These are phyloP conservation scores for Ischnura elegans DNA, from an alignment of 2,888 invertebrate species.

Conservation along the genomic window DNA sequence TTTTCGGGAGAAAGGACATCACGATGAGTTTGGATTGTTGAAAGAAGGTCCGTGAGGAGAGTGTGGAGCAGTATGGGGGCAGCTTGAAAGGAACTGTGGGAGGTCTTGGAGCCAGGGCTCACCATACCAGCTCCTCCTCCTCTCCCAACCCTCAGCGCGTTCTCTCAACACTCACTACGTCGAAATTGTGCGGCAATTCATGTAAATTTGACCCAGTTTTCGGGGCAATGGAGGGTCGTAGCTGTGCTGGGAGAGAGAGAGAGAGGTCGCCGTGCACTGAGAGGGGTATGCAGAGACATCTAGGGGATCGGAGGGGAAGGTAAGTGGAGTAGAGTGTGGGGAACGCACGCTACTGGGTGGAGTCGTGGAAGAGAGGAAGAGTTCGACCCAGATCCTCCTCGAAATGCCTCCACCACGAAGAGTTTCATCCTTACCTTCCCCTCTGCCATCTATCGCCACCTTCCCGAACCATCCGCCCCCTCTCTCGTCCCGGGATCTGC, in stretches of 20 bases:
- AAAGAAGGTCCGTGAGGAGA: neutral
- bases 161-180: neutral
- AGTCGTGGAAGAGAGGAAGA: neutral
- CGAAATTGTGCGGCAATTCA: conserved; percentile 38
- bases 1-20: conserved; percentile 17
- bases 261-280: neutral
- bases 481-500: neutral
- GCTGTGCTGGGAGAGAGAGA: neutral
- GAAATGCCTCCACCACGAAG: neutral
- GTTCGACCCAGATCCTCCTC: neutral
- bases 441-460: too few species aligned
- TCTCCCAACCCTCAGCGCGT: neutral
- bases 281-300: too few species aligned
- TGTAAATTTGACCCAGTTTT: conserved; percentile 34
- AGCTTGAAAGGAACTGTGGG: neutral
- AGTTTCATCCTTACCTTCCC: too few species aligned
- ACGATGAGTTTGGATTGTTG: conserved; percentile 12
- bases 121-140: neutral
- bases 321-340: neutral
- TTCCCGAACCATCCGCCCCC: neutral
- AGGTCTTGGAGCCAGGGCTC: neutral
- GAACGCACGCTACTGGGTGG: neutral
- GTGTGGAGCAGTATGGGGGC: neutral
- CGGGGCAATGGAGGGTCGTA: neutral
- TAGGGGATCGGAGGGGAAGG: neutral